Evolutionary conservation across 2,888 invertebrate genomes (phyloP), one percentile per base, ranked within the genome.

Genomic region (Lepidochrysops patricia): DNA sequence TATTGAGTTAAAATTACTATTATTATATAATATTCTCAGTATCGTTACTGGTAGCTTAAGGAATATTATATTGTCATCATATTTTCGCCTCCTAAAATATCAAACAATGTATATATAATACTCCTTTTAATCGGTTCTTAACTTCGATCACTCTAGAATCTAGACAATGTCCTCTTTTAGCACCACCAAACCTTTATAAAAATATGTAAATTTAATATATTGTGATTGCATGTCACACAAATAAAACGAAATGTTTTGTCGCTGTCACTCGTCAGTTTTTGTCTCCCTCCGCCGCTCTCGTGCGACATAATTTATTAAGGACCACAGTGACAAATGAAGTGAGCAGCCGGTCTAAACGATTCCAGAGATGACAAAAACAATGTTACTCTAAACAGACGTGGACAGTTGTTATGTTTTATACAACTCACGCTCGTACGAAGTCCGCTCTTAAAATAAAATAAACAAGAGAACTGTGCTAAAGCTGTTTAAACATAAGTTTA

Each of bases 261-360:
- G 19, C 43, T 43, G 43, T 23, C 19, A 12, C 19, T 43, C 43
- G 43, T 43, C 19, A 43, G 19, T 43, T 43, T 43, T 43, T 43
- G 19, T 9, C 7, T 9, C 50, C 13, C 50, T 7, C 27, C 25
- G n/a, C 3, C 2, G 15, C 27, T 7, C 26, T 27, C 52, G 27
- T 23, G 48, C n/a, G 50, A 26, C 27, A 26, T 52, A 52, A 52
- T 52, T 26, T 52, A 52, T 52, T 26, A 27, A 26, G 52, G 52
- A 52, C 7, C 27, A 15, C 52, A 52, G 52, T 52, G 52, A 52
- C 52, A 52, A 52, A 52, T 27, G 52, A 52, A 52, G 52, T 52
- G 52, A 52, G 52, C 52, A 52, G 52, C 13, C 52, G 27, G 52
- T 26, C 13, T 52, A 52, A 26, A 29, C 27, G 27, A 27, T 52